Evolutionary conservation across 2,797 vertebrate species (phyloP).

Genomic region (Mormyrops boulengeri): DNA sequence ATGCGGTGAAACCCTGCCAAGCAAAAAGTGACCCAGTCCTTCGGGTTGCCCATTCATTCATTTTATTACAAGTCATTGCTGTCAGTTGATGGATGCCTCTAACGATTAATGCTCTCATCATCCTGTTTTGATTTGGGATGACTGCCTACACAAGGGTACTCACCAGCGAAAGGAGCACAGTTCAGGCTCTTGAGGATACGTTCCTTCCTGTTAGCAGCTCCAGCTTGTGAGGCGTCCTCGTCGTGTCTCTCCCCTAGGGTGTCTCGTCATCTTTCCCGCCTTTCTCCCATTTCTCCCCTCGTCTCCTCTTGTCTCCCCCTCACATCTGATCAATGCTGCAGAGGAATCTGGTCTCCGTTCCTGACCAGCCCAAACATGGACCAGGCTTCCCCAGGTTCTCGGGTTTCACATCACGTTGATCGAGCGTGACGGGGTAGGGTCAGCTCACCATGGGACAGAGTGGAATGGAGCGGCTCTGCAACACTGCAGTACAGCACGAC

Average conservation of each 20-base stretch:
- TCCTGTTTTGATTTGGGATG: conserved; percentile 17
- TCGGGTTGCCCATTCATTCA: neutral
- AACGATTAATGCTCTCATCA: conserved; percentile 19
- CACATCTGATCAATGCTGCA: neutral
- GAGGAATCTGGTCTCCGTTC: neutral
- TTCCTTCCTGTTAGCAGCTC: neutral
- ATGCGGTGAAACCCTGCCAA: neutral
- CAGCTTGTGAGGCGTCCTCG: neutral
- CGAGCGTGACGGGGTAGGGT: neutral
- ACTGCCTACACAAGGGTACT: conserved; percentile 34
- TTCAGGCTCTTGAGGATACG: neutral
- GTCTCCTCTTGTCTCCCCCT: neutral
- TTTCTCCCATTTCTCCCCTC: neutral
- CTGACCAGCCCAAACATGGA: neutral
- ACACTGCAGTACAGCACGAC: neutral
- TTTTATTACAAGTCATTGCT: conserved; percentile 12
- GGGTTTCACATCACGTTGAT: neutral
- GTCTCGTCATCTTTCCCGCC: neutral
- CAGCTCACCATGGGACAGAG: neutral
- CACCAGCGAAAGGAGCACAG: conserved; percentile 24
- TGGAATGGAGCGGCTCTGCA: neutral
- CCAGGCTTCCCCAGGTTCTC: neutral
- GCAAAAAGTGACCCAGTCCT: neutral
- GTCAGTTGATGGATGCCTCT: conserved; percentile 16
- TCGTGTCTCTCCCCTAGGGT: neutral